Base-by-base conservation (phyloP, 2,113 vertebrate species). In the Regulus satrapa region DNA sequence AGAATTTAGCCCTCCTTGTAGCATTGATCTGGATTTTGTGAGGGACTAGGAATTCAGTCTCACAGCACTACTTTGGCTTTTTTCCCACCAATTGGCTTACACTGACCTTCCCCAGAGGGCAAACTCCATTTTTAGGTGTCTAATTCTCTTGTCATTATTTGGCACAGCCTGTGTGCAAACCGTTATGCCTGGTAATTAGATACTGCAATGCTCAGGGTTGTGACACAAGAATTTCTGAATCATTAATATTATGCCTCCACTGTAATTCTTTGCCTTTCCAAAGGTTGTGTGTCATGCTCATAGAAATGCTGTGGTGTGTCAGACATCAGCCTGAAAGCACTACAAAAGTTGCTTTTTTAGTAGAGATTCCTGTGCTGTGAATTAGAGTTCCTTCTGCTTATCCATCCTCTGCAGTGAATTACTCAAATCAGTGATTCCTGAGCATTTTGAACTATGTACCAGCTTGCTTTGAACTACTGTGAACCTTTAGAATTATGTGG, bases 121-220 rank as follows among this genome's bases (percentile, higher is more conserved):
- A 93, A 48, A 71, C 79, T 96, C 75, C 95, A 48, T 92, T 94
- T 97, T 95, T 91, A 94, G 88, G 92, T 77, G 79, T 80, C 85
- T 96, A 93, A 93, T 93, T 94, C 92, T 88, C 72, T 36, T 2
- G 3, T 96, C 79, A 74, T 88, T 82, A 85, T 93, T 93, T 95
- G 92, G 85, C 92, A 93, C 72, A 95, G 91, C 26, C 79, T 88
- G 69, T 83, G 83, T 74, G 68, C 85, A 91, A 90, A 90, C 83
- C 5, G 10, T 93, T 97, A 77, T 84, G 91, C 88, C 83, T 94
- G 67, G 80, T 93, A 92, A 94, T 95, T 94, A 95, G 92, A 80
- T 77, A 77, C 72, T 77, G 82, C 75, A 86, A 72, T 67, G 72
- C 59, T 86, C 75, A 59, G 94, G 92, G 79, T 86, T 96, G 88